Conservation (phyloP, 2,797 vertebrate genomes). For the Macropus fuliginosus region DNA sequence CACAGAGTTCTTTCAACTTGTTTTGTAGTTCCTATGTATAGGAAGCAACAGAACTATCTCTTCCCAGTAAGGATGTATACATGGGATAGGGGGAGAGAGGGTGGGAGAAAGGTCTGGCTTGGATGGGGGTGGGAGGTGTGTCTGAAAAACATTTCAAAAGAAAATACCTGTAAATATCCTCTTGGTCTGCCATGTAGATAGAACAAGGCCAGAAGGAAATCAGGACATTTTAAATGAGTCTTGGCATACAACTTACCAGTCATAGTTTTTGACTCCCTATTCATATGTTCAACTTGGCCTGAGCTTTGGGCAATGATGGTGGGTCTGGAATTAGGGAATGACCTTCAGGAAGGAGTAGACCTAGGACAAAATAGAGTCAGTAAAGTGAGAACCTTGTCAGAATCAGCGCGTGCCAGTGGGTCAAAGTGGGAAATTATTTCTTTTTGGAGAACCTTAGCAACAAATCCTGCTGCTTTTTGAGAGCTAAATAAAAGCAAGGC, state of each 20-base stretch:
- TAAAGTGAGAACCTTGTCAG: background rate
- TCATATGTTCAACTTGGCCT: background rate
- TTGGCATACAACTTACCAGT: background rate
- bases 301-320: background rate
- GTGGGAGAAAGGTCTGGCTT: background rate
- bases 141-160: background rate
- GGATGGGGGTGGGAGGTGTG: background rate
- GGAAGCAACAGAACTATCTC: background rate
- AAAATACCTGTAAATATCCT: background rate
- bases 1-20: background rate
- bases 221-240: background rate
- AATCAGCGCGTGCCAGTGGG: background rate
- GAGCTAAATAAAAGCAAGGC: background rate
- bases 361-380: background rate
- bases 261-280: background rate
- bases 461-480: background rate
- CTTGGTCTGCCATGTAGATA: background rate
- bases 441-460: background rate
- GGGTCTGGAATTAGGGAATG: background rate
- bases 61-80: background rate
- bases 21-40: background rate
- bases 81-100: too few relatives aligned
- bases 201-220: background rate
- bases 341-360: background rate
- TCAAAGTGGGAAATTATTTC: background rate